Evolutionary conservation across 2,113 vertebrate species (phyloP).

Genomic region (Nerophis lumbriciformis): DNA sequence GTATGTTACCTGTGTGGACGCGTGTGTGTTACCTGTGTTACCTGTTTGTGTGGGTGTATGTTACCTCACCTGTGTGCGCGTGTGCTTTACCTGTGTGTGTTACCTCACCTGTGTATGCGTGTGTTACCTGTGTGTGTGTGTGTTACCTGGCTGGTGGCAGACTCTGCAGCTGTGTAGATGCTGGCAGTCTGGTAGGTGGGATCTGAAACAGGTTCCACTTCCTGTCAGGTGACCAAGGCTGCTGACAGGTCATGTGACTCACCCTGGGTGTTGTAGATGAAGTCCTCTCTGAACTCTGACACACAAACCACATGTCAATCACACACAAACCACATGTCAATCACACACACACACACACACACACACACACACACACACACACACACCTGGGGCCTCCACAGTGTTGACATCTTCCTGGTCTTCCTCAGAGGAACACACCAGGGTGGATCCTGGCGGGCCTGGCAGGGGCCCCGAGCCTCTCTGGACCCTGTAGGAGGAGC

Average conservation of each 20-base stretch:
- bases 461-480: slow-evolving; percentile 23
- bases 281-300: too few species aligned
- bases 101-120: too few species aligned
- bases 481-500: slow-evolving; percentile 47
- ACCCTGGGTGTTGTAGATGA: slow-evolving; percentile 4
- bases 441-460: slow-evolving; percentile 29
- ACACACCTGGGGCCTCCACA: slow-evolving; percentile 43
- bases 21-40: too few species aligned
- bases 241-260: background rate
- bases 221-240: background rate
- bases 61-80: too few species aligned
- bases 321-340: background rate
- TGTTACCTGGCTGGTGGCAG: slow-evolving; percentile 78
- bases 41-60: too few species aligned
- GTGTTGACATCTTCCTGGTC: slow-evolving; percentile 51
- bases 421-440: slow-evolving; percentile 49
- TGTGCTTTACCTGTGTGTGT: too few species aligned
- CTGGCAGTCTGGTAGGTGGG: too few species aligned
- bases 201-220: too few species aligned
- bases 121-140: too few species aligned
- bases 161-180: slow-evolving; percentile 62
- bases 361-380: background rate
- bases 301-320: too few species aligned
- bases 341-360: background rate
- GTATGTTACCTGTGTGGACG: too few species aligned